A percentile compares a stretch with the other conserved stretches of the same genome.
Conservation (phyloP, 2,797 vertebrate genomes). For the Liparis tanakae region DNA sequence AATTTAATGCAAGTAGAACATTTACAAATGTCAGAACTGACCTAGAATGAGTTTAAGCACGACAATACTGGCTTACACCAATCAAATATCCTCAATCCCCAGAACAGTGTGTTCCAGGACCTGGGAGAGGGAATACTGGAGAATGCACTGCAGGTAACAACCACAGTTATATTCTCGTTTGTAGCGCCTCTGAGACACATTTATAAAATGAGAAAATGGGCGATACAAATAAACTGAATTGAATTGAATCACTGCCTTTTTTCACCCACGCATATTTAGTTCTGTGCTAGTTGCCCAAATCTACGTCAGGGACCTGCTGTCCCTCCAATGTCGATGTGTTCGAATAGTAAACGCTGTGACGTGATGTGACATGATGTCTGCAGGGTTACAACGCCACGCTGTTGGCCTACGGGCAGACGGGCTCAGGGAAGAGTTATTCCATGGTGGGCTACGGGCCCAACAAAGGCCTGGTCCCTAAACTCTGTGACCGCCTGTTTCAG, state of each 20-base stretch:
- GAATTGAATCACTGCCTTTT: neutral
- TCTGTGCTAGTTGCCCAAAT: neutral
- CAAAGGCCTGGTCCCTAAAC: conserved; percentile 86
- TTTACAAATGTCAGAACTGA: neutral
- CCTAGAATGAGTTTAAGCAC: neutral
- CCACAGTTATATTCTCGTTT: neutral
- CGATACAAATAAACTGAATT: no score
- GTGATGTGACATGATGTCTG: conserved; percentile 9
- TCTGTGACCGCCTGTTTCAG: conserved; percentile 87
- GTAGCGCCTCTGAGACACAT: no score
- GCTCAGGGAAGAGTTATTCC: conserved; percentile 90
- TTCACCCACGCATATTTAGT: neutral
- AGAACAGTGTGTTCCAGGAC: conserved; percentile 85
- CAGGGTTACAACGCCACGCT: conserved; percentile 89
- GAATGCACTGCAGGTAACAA: conserved; percentile 81
- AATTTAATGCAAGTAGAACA: neutral
- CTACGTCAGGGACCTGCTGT: neutral
- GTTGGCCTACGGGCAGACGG: conserved; percentile 86
- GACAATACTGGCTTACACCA: neutral
- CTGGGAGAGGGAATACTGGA: conserved; percentile 86
- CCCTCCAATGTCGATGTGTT: neutral
- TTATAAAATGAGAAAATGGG: no score
- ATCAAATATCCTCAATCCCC: conserved; percentile 5
- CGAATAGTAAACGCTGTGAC: neutral
- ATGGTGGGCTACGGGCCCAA: conserved; percentile 88